Percentiles rank a stretch among this genome's conserved stretches.
These are phyloP conservation scores for Perizoma affinitatum DNA, from an alignment of 2,888 invertebrate species.

Conservation along the genomic window DNA sequence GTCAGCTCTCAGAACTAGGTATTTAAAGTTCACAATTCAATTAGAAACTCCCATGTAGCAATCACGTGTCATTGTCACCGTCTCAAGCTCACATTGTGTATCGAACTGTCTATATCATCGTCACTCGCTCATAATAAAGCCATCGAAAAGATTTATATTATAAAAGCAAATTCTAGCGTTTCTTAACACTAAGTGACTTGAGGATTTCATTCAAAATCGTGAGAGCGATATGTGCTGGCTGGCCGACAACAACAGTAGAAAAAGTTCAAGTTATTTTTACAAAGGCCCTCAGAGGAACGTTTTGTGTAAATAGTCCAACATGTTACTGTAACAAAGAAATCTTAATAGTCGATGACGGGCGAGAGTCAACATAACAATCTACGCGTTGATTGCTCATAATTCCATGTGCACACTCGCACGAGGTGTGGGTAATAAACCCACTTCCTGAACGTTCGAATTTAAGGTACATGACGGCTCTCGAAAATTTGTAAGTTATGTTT, in stretches of 20 bases:
- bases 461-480: constrained; percentile 59
- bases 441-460: constrained; percentile 55
- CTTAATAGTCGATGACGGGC: constrained; percentile 84
- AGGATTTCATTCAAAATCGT: constrained; percentile 77
- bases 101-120: constrained; percentile 63
- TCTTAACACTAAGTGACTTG: constrained; percentile 76
- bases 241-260: constrained; percentile 65
- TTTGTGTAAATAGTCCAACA: constrained; percentile 84
- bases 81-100: constrained; percentile 65
- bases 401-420: constrained; percentile 57
- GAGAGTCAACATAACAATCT: constrained; percentile 81
- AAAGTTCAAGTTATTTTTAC: constrained; percentile 73
- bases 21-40: constrained; percentile 70
- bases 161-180: constrained; percentile 81
- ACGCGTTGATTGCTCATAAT: constrained; percentile 79
- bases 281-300: constrained; percentile 74
- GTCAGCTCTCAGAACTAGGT: constrained; percentile 56
- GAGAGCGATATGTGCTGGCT: constrained; percentile 74
- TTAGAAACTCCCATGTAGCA: constrained; percentile 75
- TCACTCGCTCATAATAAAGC: constrained; percentile 76
- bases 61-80: constrained; percentile 81
- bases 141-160: constrained; percentile 74
- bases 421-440: constrained; percentile 58
- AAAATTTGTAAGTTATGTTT: constrained; percentile 79
- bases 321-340: constrained; percentile 83